phyloP scores from a whole-genome alignment of 2,797 vertebrate genomes.

The Leptoclinus maculatus region DNA sequence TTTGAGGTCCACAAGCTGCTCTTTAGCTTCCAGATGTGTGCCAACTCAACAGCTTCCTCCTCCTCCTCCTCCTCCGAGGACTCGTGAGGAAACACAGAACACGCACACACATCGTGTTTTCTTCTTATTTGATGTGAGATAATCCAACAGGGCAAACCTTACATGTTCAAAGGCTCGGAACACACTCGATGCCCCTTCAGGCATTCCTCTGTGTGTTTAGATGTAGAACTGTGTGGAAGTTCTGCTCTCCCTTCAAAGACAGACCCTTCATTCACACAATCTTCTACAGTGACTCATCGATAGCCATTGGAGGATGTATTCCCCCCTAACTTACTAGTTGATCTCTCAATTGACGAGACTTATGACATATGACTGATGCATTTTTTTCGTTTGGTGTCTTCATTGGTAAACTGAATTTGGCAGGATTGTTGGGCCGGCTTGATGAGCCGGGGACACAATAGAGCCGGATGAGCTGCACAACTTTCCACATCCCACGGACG shows the following conservation, averaged over 20 bases:
- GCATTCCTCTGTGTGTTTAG: slow-evolving; percentile 15
- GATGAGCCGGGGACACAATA: slow-evolving; percentile 82
- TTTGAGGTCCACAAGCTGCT: slow-evolving; percentile 86
- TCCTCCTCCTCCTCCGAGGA: slow-evolving; percentile 76
- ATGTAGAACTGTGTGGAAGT: slow-evolving; percentile 9
- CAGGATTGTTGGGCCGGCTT: slow-evolving; percentile 65
- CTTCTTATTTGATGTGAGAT: slow-evolving; percentile 36
- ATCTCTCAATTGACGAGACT: not conserved
- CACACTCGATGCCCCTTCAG: slow-evolving; percentile 6
- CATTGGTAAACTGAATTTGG: not conserved
- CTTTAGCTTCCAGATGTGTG: slow-evolving; percentile 87
- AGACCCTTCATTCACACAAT: not conserved
- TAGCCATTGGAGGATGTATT: not conserved
- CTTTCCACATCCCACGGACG: slow-evolving; percentile 84
- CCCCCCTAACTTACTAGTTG: not conserved
- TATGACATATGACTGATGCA: not conserved
- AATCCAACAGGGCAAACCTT: slow-evolving; percentile 27
- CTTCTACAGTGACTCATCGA: no score
- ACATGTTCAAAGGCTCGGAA: slow-evolving; percentile 48
- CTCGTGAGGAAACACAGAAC: slow-evolving; percentile 76
- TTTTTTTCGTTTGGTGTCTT: not conserved
- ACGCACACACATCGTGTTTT: slow-evolving; percentile 27
- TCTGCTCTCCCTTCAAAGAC: slow-evolving; percentile 2
- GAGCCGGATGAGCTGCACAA: slow-evolving; percentile 85
- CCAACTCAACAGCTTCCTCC: slow-evolving; percentile 84